These are phyloP conservation scores for Heliconius ethilla DNA, from an alignment of 2,888 invertebrate genomes.

Conservation along the genomic window DNA sequence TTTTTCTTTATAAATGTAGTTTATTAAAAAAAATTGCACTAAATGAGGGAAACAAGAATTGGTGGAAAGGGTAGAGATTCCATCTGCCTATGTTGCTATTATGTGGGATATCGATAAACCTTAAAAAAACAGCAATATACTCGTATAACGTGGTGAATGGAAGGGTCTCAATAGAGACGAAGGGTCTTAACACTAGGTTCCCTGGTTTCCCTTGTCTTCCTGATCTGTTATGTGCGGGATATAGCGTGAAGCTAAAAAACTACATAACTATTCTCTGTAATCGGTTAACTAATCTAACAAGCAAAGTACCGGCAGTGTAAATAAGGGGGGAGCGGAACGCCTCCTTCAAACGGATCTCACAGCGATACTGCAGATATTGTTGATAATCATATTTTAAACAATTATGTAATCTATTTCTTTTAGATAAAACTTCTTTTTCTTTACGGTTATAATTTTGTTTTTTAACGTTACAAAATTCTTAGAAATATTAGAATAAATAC, in stretches of 20 bases:
- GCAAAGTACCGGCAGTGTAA: conserved; percentile 1
- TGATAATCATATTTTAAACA: conserved; percentile 1
- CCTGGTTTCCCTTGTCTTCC: not conserved
- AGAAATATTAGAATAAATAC: not conserved
- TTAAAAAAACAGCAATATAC: not conserved
- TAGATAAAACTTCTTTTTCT: not conserved
- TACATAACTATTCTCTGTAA: not conserved
- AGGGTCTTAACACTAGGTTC: not conserved
- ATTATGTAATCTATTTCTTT: not conserved
- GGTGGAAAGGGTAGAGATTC: no score
- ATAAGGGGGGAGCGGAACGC: conserved; percentile 14
- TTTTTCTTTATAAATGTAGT: no score
- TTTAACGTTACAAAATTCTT: not conserved
- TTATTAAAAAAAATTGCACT: no score
- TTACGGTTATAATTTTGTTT: not conserved
- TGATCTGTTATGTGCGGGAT: not conserved
- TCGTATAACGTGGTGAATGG: no score
- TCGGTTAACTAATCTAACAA: not conserved
- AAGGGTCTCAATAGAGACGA: not conserved
- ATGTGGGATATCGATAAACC: no score
- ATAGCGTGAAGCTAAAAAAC: not conserved
- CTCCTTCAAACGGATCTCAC: conserved; percentile 12
- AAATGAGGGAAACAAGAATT: no score
- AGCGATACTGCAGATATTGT: conserved; percentile 12
- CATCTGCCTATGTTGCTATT: no score